Evolutionary conservation across 2,888 invertebrate genomes (phyloP).

Genomic region (Drosophila borborema): DNA sequence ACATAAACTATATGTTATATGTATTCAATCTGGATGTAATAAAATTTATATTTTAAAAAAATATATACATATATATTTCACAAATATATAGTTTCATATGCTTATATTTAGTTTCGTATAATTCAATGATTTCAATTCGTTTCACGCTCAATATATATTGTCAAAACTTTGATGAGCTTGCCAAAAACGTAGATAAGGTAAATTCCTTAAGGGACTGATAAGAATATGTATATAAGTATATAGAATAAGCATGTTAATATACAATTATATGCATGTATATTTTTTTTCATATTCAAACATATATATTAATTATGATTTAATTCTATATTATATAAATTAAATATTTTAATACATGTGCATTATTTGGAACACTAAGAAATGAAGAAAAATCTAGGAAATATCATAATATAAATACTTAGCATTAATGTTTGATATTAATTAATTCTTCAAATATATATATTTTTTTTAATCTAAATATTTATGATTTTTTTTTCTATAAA

Average conservation of each 20-base stretch:
- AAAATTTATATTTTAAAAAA: no score
- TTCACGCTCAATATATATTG: neutral
- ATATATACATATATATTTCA: neutral
- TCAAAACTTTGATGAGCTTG: neutral
- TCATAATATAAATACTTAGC: neutral
- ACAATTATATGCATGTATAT: neutral
- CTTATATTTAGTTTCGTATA: neutral
- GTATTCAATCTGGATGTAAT: no score
- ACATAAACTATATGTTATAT: no score
- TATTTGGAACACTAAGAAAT: neutral
- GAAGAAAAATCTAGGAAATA: neutral
- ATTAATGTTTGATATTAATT: neutral
- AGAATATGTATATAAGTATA: neutral
- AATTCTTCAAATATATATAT: no score
- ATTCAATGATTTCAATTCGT: neutral
- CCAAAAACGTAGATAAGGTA: neutral
- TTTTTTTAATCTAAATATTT: no score
- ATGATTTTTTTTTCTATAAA: neutral
- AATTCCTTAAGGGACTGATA: constrained; percentile 17
- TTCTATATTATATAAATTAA: no score
- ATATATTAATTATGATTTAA: no score
- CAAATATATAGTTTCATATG: neutral
- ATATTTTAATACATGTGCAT: no score
- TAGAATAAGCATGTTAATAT: no score
- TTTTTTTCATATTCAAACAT: neutral